Conservation (phyloP, 2,113 vertebrate species). For the Phalacrocorax pelagicus region DNA sequence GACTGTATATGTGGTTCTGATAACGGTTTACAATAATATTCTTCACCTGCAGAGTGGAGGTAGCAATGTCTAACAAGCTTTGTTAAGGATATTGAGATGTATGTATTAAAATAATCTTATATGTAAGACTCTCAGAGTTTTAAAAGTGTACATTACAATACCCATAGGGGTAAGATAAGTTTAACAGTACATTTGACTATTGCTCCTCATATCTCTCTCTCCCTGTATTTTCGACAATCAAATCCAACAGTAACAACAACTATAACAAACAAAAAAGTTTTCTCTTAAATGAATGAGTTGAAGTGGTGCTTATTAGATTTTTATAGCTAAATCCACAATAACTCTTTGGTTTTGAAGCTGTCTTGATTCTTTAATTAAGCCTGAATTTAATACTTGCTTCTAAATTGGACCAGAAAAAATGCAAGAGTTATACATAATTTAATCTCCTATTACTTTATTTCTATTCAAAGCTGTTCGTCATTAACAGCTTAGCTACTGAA, state of each 20-base stretch:
- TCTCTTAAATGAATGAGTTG: background rate
- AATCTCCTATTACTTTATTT: slow-evolving; percentile 50
- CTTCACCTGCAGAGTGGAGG: background rate
- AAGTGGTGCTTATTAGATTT: background rate
- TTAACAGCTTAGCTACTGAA: slow-evolving; percentile 34
- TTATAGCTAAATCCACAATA: background rate
- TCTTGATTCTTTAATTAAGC: slow-evolving; percentile 26
- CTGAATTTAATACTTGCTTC: slow-evolving; percentile 1
- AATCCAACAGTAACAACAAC: background rate
- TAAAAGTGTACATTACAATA: background rate
- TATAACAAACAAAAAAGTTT: background rate
- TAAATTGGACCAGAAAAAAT: slow-evolving; percentile 1
- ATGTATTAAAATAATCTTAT: background rate
- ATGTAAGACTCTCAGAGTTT: background rate
- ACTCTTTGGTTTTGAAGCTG: background rate
- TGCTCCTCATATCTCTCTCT: background rate
- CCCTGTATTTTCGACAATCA: background rate
- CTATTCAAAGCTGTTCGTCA: slow-evolving; percentile 52
- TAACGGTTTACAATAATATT: background rate
- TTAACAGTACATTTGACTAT: background rate
- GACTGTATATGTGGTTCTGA: background rate
- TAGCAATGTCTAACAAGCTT: background rate
- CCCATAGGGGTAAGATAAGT: background rate
- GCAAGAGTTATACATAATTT: slow-evolving; percentile 44
- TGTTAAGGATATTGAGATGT: background rate